phyloP scores from a whole-genome alignment of 2,797 vertebrate species.

The Psittacula derbiana region DNA sequence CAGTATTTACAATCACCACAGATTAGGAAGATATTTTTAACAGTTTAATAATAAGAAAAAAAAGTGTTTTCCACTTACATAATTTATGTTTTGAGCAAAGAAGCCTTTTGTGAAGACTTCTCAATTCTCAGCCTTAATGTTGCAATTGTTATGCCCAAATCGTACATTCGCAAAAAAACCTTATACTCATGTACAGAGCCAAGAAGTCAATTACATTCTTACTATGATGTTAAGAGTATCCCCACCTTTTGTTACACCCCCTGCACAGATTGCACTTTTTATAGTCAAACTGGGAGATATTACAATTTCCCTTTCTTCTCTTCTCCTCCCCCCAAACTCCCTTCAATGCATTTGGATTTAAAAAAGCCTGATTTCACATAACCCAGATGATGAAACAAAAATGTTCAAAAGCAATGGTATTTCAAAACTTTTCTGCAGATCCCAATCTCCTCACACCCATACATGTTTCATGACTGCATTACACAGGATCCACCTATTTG shows the following conservation, averaged over 20 bases:
- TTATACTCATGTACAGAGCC: not conserved
- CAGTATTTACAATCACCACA: constrained; percentile 40
- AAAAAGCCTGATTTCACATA: not conserved
- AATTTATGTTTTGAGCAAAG: not conserved
- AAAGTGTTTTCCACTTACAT: not conserved
- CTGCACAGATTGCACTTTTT: not conserved
- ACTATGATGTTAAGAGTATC: not conserved
- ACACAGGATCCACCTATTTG: not conserved
- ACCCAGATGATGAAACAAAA: not conserved
- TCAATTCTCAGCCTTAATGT: not conserved
- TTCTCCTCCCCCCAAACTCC: not conserved
- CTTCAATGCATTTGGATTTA: not conserved
- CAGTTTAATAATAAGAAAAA: constrained; percentile 2
- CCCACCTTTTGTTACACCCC: not conserved
- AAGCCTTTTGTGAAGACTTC: not conserved
- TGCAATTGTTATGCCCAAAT: not conserved
- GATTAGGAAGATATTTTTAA: constrained; percentile 14
- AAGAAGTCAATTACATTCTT: not conserved
- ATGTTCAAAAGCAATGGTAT: not conserved
- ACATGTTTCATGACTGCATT: not conserved
- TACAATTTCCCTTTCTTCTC: not conserved
- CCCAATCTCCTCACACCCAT: not conserved
- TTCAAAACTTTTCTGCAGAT: not conserved
- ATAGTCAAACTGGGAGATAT: not conserved
- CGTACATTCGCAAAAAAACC: not conserved